Base-by-base conservation (phyloP, 2,888 invertebrate species). In the Liposcelis brunnea region DNA sequence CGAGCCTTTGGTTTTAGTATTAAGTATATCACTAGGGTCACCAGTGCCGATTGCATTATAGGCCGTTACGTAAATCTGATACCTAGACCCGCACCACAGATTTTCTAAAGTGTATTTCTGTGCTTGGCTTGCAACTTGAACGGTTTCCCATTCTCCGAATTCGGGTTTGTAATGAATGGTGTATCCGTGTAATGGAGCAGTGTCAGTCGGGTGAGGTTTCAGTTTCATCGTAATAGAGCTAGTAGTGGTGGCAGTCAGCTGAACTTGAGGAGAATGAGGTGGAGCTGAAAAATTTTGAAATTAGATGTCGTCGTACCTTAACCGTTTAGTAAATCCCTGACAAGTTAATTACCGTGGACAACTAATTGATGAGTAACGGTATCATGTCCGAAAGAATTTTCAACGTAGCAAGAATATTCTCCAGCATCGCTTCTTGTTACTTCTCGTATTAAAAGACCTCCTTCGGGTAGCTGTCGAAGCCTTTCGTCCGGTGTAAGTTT, bases 1-100 rank as follows among this genome's bases (percentile, higher is more conserved):
- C 52, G 87, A 84, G 53, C 94, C 93, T 55, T 90, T 85, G 1
- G 93, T 93, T 54, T 84, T 77, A 0, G 87, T 85, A 55, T 85
- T 87, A 46, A 93, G 69, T 50, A 83, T 83, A 58, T 90, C 86
- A 0, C 90, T 91, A 1, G 82, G 80, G 59, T 87, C 86, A 45
- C 91, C 91, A 26, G 86, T 85, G 52, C 93, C 93, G 66, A 93
- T 89, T 55, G 81, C 80, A 58, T 94, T 94, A 62, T 87, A 86
- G 49, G 93, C 91, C 8, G 85, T 85, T 21, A 91, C 85, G 59
- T 87, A 89, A 52, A 94, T 79, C 61, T 91, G 90, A 64, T 94
- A 94, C 59, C 85, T 74, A 11, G 91, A 87, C 52, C 94, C 94
- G 61, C 94, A 94, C 65, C 84, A 78, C 48, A 94, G 66, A 59